These are phyloP conservation scores for Garrulus glandarius DNA, from an alignment of 2,797 vertebrate species.

Conservation along the genomic window DNA sequence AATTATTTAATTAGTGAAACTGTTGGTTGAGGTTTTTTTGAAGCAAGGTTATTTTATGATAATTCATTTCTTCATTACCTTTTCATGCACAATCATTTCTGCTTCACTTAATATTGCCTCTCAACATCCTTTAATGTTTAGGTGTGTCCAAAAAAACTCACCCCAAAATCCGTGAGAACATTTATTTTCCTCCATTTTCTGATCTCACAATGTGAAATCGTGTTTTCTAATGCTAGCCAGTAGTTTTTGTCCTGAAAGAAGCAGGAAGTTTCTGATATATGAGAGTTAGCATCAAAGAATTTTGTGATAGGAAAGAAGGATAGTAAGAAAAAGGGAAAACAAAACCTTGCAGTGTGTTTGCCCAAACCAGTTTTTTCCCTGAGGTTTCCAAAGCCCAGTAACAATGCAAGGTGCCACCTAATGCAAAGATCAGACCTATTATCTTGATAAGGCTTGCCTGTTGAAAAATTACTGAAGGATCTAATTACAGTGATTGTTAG, in stretches of 20 bases:
- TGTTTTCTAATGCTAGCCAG: neutral
- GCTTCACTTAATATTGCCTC: neutral
- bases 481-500: conserved; percentile 62
- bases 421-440: conserved; percentile 18
- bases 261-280: neutral
- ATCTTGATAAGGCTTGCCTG: conserved; percentile 17
- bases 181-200: neutral
- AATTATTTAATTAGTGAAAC: neutral
- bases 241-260: neutral
- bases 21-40: neutral
- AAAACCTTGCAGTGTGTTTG: neutral
- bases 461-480: conserved; percentile 50
- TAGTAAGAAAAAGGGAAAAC: neutral
- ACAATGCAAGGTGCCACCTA: neutral
- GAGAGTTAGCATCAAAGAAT: neutral
- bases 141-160: rapidly evolving
- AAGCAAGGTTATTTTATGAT: neutral
- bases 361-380: neutral
- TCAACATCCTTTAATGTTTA: neutral
- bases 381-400: neutral
- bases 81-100: neutral
- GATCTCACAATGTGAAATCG: neutral
- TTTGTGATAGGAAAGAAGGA: neutral
- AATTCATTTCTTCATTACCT: neutral
- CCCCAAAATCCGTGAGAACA: neutral